Evolutionary conservation across 2,113 vertebrate species (phyloP).

Genomic region (Dasypus novemcinctus): DNA sequence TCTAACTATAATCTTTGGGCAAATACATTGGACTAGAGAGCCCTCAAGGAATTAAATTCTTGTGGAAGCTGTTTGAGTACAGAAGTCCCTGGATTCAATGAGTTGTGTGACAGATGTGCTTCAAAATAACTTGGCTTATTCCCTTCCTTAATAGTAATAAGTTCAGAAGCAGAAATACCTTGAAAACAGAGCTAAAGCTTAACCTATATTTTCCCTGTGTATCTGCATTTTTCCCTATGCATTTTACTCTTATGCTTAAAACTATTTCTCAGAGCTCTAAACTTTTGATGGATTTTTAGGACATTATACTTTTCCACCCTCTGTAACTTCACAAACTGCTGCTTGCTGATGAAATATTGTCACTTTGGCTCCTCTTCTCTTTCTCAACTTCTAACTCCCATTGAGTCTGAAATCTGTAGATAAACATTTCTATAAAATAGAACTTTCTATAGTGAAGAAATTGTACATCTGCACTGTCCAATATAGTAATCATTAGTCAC

Average conservation of each 20-base stretch:
- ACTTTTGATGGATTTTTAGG: constrained; percentile 19
- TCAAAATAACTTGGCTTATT: neutral
- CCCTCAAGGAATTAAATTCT: neutral
- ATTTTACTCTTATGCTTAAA: neutral
- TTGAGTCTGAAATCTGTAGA: neutral
- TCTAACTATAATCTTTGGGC: neutral
- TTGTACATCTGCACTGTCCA: neutral
- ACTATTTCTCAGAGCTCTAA: neutral
- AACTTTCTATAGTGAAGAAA: neutral
- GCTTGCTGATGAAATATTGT: neutral
- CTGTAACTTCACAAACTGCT: neutral
- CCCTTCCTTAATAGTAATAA: neutral
- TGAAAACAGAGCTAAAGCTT: neutral
- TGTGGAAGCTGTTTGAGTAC: neutral
- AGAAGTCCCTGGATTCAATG: neutral
- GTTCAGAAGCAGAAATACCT: neutral
- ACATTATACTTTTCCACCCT: neutral
- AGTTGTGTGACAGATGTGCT: neutral
- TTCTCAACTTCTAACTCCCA: neutral
- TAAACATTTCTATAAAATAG: neutral
- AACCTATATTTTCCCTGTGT: neutral
- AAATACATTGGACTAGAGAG: neutral
- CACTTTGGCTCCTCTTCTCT: neutral
- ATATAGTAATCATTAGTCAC: neutral
- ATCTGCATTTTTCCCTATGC: neutral